These are phyloP conservation scores for Gymnoscopelus braueri DNA, from an alignment of 2,797 vertebrate genomes.

Conservation along the genomic window DNA sequence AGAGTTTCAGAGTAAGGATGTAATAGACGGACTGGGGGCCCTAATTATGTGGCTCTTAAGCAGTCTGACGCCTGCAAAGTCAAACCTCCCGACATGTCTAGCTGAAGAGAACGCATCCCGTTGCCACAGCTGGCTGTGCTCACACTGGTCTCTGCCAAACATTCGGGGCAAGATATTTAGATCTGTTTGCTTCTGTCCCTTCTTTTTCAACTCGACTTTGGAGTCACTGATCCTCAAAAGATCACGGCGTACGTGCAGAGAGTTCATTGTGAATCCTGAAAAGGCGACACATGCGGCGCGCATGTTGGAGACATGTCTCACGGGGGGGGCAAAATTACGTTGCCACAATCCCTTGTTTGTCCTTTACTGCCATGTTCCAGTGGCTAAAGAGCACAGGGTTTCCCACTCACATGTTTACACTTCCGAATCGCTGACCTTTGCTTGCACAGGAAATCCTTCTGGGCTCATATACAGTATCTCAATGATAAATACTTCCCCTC, in stretches of 20 bases:
- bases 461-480: slow-evolving; percentile 81
- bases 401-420: slow-evolving; percentile 77
- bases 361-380: slow-evolving; percentile 38
- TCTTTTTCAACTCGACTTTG: too few species aligned
- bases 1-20: not conserved
- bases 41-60: slow-evolving; percentile 49
- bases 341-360: slow-evolving; percentile 44
- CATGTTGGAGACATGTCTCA: too few species aligned
- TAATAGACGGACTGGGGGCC: slow-evolving; percentile 6
- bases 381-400: slow-evolving; percentile 60
- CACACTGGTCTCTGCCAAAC: too few species aligned
- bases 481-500: slow-evolving; percentile 84
- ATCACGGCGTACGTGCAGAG: too few species aligned
- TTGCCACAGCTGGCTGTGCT: too few species aligned
- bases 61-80: slow-evolving; percentile 15
- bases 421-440: slow-evolving; percentile 79
- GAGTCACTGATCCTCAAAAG: too few species aligned
- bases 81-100: slow-evolving; percentile 9
- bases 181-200: too few species aligned
- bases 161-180: too few species aligned
- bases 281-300: too few species aligned
- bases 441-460: slow-evolving; percentile 82
- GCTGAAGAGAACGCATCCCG: slow-evolving; percentile 14
- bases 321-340: not conserved
- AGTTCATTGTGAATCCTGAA: too few species aligned